Evolutionary conservation across 2,797 vertebrate genomes (phyloP).

Genomic region (Cryptoblepharus egeriae): DNA sequence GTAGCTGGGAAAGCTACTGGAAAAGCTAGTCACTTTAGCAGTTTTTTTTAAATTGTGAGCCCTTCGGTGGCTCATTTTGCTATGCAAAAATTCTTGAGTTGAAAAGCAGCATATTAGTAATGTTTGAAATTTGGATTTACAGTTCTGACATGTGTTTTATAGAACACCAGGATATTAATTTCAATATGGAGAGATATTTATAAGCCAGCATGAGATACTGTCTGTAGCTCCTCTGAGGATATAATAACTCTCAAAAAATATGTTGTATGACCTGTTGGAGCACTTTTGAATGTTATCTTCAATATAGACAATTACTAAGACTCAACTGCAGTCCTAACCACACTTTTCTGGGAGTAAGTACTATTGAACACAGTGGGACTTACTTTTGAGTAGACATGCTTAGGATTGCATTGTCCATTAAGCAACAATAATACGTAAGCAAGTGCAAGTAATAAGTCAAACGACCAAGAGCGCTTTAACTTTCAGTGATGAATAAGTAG

Average conservation of each 20-base stretch:
- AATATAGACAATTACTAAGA: background rate
- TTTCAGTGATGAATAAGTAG: background rate
- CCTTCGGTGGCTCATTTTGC: background rate
- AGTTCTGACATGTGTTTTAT: background rate
- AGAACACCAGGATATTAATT: no score
- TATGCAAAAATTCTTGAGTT: background rate
- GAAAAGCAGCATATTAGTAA: background rate
- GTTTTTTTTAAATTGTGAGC: no score
- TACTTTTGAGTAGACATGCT: no score
- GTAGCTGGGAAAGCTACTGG: no score
- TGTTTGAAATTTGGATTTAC: background rate
- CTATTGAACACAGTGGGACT: no score
- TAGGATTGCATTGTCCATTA: no score
- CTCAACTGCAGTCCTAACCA: no score
- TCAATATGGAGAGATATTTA: background rate
- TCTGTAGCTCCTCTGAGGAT: background rate
- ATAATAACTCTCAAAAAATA: background rate
- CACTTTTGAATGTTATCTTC: background rate
- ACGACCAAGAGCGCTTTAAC: background rate
- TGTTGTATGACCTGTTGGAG: background rate
- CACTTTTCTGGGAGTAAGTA: background rate
- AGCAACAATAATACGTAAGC: no score
- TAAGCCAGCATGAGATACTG: background rate
- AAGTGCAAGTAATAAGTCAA: conserved; percentile 20
- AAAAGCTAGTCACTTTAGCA: no score